These are phyloP conservation scores for Takifugu bimaculatus DNA, from an alignment of 2,113 vertebrate species.

Conservation along the genomic window DNA sequence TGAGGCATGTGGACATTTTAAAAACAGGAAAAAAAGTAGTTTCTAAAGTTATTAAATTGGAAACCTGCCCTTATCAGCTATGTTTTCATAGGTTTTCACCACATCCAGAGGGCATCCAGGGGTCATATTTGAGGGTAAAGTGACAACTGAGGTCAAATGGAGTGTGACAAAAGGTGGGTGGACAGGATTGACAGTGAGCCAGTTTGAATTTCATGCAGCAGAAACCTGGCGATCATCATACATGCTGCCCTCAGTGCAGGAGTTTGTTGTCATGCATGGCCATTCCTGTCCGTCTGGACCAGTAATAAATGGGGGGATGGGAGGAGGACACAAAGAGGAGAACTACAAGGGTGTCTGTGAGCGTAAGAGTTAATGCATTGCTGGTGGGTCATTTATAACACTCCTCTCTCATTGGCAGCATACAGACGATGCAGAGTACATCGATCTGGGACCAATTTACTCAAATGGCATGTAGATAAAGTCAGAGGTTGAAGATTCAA, in stretches of 20 bases:
- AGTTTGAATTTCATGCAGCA: conserved; percentile 29
- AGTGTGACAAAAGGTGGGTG: conserved; percentile 32
- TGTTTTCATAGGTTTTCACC: conserved; percentile 11
- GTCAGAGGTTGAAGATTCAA: background rate
- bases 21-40: background rate
- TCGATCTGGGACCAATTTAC: conserved; percentile 36
- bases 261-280: conserved; percentile 47
- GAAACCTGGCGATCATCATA: background rate
- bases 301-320: conserved; percentile 28
- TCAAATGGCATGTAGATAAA: conserved; percentile 7
- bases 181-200: background rate
- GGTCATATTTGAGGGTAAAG: conserved; percentile 36
- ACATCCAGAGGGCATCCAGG: conserved; percentile 17
- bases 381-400: conserved; percentile 54
- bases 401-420: conserved; percentile 13
- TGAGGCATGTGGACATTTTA: background rate
- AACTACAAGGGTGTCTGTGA: conserved; percentile 16
- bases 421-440: conserved; percentile 11
- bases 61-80: background rate
- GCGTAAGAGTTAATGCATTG: conserved; percentile 18
- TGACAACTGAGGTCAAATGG: conserved; percentile 39
- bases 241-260: background rate
- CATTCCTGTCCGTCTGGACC: conserved; percentile 42
- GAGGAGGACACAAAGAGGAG: conserved; percentile 13
- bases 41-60: background rate